Conservation (phyloP, 2,888 invertebrate species). For the Tanypteryx hageni region DNA sequence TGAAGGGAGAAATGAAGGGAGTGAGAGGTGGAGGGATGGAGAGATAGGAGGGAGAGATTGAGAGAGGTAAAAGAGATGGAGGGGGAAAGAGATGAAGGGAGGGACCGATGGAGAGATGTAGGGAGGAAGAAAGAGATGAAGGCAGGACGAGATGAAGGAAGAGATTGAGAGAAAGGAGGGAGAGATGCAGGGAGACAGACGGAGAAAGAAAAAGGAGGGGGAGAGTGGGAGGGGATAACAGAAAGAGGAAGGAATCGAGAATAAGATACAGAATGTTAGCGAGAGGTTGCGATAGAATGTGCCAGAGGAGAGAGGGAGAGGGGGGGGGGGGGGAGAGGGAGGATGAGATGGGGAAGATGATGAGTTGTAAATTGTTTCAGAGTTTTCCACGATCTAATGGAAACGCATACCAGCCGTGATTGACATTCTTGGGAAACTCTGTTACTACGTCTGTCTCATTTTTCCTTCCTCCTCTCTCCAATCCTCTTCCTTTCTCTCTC, state of each 20-base stretch:
- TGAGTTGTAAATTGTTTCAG: constrained; percentile 13
- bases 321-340: neutral
- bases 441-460: neutral
- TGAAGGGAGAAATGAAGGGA: neutral
- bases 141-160: neutral
- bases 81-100: neutral
- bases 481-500: neutral
- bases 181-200: neutral
- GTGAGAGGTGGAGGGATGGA: neutral
- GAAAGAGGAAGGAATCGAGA: neutral
- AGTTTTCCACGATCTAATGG: constrained; percentile 36
- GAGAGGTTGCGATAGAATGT: neutral
- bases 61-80: neutral
- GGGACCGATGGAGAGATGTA: neutral
- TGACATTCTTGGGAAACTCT: constrained; percentile 49
- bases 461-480: neutral
- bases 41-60: neutral
- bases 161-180: neutral
- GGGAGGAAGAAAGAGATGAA: neutral
- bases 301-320: constrained; percentile 7
- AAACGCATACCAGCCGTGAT: neutral
- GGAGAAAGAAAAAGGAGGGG: neutral
- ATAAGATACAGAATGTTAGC: neutral
- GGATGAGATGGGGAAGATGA: constrained; percentile 29
- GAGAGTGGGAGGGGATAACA: neutral